Percentiles rank a stretch among this genome's conserved stretches.
Conservation (phyloP, 2,113 vertebrate genomes). For the Lepidothrix coronata region DNA sequence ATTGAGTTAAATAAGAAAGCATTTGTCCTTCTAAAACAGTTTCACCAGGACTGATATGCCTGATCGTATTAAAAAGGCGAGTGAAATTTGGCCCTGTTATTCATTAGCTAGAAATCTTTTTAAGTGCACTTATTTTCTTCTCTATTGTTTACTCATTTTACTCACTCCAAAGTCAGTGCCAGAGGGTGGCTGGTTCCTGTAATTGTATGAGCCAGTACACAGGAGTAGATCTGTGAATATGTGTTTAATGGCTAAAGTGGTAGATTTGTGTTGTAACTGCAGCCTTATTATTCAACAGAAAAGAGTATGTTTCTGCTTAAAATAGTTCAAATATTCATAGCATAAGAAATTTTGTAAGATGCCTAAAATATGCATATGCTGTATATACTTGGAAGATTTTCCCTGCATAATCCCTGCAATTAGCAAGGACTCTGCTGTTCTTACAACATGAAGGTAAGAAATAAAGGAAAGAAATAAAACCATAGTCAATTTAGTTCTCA, state of each 20-base stretch:
- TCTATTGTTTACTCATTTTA: conserved; percentile 32
- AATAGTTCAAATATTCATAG: neutral
- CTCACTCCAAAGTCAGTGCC: neutral
- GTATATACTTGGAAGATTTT: neutral
- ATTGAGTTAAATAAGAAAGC: neutral
- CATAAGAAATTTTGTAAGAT: neutral
- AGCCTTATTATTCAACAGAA: neutral
- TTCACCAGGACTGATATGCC: neutral
- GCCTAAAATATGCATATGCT: neutral
- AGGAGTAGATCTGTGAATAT: neutral
- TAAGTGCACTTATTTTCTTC: conserved; percentile 16
- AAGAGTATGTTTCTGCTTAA: neutral
- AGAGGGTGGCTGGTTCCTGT: neutral
- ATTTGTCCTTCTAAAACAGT: neutral
- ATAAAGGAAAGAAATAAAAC: neutral
- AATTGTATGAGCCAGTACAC: neutral
- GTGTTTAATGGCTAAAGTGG: neutral
- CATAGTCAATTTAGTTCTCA: neutral
- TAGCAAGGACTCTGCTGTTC: neutral
- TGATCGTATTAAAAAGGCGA: neutral
- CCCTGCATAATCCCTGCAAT: neutral
- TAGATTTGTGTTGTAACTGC: neutral
- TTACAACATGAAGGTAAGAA: neutral
- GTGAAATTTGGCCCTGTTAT: neutral
- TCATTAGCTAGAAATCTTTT: conserved; percentile 38